Evolutionary conservation across 1,140 invertebrate genomes (phyloP).

Genomic region (Aethina tumida): DNA sequence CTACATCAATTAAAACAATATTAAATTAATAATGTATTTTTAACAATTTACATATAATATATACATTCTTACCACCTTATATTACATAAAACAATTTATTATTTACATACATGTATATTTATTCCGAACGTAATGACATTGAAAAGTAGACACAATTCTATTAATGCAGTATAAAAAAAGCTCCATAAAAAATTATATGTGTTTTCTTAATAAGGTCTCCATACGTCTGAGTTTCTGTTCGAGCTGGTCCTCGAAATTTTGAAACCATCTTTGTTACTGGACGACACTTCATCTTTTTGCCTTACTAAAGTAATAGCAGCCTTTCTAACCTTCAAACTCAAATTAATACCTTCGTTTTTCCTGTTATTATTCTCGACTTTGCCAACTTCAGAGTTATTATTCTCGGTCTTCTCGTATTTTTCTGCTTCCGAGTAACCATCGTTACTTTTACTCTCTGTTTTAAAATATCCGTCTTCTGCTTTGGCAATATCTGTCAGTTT

Average conservation of each 20-base stretch:
- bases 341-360: slow-evolving; percentile 27
- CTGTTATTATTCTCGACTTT: slow-evolving; percentile 11
- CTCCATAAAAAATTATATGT: not conserved
- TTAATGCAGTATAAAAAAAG: no score
- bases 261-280: slow-evolving; percentile 32
- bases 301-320: slow-evolving; percentile 30
- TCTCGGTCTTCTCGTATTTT: slow-evolving; percentile 3
- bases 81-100: not conserved
- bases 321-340: slow-evolving; percentile 27
- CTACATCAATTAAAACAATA: slow-evolving; percentile 11
- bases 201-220: slow-evolving; percentile 45
- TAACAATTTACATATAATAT: slow-evolving; percentile 13
- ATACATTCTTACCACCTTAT: no score
- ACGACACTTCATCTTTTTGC: slow-evolving; percentile 34
- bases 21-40: slow-evolving; percentile 11
- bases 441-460: no score
- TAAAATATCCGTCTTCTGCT: no score
- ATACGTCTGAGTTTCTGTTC: slow-evolving; percentile 43
- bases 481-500: not conserved
- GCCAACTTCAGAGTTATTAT: no score
- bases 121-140: not conserved
- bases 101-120: slow-evolving; percentile 1
- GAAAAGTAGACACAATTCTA: not conserved
- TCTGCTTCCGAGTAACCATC: no score
- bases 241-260: slow-evolving; percentile 24